A percentile compares a stretch with the other conserved stretches of the same genome.
Evolutionary conservation across 2,888 invertebrate genomes (phyloP).

Genomic region (Chromoteleia sp.): DNA sequence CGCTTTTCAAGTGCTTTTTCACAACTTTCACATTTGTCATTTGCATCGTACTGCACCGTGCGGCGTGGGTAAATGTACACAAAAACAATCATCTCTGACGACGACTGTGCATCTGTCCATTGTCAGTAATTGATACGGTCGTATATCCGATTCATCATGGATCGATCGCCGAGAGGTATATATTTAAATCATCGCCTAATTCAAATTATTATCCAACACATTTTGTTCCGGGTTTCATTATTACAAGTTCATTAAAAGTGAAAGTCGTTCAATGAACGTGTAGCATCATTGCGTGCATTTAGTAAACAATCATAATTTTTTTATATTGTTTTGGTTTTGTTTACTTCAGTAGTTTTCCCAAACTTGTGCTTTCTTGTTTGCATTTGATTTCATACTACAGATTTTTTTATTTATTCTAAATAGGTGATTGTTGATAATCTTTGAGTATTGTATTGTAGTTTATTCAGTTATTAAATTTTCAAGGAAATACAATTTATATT

Average conservation of each 20-base stretch:
- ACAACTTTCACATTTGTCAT: constrained; percentile 46
- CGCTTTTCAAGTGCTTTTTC: constrained; percentile 7
- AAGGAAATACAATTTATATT: too few relatives aligned
- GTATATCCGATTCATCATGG: constrained; percentile 18
- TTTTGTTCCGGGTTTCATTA: neutral
- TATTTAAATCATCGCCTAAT: neutral
- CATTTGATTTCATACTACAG: neutral
- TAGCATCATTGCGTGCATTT: neutral
- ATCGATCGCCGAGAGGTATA: constrained; percentile 20
- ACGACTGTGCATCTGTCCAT: constrained; percentile 5
- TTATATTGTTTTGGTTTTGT: neutral
- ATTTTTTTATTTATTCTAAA: too few relatives aligned
- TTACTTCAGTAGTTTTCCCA: neutral
- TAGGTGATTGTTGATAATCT: too few relatives aligned
- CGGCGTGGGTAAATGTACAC: constrained; percentile 65
- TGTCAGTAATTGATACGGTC: constrained; percentile 11
- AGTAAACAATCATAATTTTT: constrained; percentile 19
- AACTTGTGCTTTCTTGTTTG: neutral
- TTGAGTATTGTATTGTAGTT: too few relatives aligned
- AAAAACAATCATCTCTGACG: constrained; percentile 40
- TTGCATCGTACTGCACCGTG: constrained; percentile 16
- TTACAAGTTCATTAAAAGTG: constrained; percentile 46
- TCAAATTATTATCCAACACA: neutral
- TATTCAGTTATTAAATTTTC: too few relatives aligned
- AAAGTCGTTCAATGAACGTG: constrained; percentile 26